phyloP scores from a whole-genome alignment of 2,888 invertebrate genomes.

The Brenthis daphne region DNA sequence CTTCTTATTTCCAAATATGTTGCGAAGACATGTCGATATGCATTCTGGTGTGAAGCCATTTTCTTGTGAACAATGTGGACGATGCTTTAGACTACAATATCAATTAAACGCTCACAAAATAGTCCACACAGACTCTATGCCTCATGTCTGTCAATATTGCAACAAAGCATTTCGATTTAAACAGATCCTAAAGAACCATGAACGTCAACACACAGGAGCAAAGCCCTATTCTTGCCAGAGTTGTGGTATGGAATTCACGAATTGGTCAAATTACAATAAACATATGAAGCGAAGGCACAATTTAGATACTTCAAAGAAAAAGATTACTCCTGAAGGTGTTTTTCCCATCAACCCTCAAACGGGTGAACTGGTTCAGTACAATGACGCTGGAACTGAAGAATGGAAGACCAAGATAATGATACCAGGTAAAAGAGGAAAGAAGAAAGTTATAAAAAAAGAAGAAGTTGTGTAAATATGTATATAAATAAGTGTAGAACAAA shows the following conservation, averaged over 20 bases:
- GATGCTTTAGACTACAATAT: constrained; percentile 84
- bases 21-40: constrained; percentile 71
- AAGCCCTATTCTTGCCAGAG: constrained; percentile 88
- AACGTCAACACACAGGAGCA: constrained; percentile 87
- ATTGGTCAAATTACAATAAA: constrained; percentile 92
- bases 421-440: constrained; percentile 69
- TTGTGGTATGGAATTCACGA: constrained; percentile 88
- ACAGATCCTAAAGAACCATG: constrained; percentile 87
- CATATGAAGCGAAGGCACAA: constrained; percentile 90
- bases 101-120: constrained; percentile 88
- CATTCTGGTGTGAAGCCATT: constrained; percentile 71
- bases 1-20: constrained; percentile 71
- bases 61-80: constrained; percentile 71
- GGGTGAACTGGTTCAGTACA: constrained; percentile 64
- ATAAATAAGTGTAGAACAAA: not conserved
- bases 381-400: constrained; percentile 66
- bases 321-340: constrained; percentile 80
- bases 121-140: constrained; percentile 90
- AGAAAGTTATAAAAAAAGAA: constrained; percentile 61
- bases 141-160: constrained; percentile 88
- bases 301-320: constrained; percentile 72
- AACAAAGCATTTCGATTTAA: constrained; percentile 89
- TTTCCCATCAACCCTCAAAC: constrained; percentile 73
- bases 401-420: constrained; percentile 75
- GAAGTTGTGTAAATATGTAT: constrained; percentile 35